A percentile compares a stretch with the other conserved stretches of the same genome.
Evolutionary conservation across 2,888 invertebrate species (phyloP).

Genomic region (Xanthorhoe designata): DNA sequence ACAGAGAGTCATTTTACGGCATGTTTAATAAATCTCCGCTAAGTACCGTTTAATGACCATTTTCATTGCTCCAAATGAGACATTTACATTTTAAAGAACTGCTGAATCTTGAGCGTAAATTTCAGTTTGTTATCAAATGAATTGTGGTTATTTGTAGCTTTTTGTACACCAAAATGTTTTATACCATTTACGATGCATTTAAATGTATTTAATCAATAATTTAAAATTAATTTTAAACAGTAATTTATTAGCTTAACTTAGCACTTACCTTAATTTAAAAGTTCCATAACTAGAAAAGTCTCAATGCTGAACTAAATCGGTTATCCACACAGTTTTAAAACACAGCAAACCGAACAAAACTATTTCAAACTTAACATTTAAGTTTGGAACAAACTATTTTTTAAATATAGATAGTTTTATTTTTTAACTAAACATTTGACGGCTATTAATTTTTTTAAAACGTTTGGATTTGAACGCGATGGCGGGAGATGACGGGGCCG

Average conservation of each 20-base stretch:
- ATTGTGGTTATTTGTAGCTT: not conserved
- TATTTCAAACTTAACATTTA: not conserved
- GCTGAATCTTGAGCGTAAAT: too few species aligned
- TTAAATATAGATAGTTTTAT: constrained; percentile 1
- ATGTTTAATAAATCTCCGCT: constrained; percentile 23
- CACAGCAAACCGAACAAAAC: constrained; percentile 25
- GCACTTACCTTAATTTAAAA: constrained; percentile 51
- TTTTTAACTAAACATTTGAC: constrained; percentile 15
- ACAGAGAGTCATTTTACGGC: constrained; percentile 17
- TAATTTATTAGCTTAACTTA: constrained; percentile 1
- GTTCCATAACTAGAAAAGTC: constrained; percentile 43
- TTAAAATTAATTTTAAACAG: not conserved
- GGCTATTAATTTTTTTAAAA: constrained; percentile 27
- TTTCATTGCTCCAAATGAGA: constrained; percentile 21
- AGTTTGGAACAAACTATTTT: not conserved
- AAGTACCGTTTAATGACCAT: constrained; percentile 25
- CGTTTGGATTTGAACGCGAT: constrained; percentile 68
- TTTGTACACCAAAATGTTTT: too few species aligned
- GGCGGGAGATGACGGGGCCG: constrained; percentile 66
- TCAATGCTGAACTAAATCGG: constrained; percentile 3
- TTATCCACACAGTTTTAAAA: constrained; percentile 21
- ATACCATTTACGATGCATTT: too few species aligned
- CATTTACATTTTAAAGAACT: constrained; percentile 7
- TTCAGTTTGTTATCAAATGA: too few species aligned
- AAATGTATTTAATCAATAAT: not conserved